Base-by-base conservation (phyloP, 2,797 vertebrate species). In the Tauraco hartlaubi region DNA sequence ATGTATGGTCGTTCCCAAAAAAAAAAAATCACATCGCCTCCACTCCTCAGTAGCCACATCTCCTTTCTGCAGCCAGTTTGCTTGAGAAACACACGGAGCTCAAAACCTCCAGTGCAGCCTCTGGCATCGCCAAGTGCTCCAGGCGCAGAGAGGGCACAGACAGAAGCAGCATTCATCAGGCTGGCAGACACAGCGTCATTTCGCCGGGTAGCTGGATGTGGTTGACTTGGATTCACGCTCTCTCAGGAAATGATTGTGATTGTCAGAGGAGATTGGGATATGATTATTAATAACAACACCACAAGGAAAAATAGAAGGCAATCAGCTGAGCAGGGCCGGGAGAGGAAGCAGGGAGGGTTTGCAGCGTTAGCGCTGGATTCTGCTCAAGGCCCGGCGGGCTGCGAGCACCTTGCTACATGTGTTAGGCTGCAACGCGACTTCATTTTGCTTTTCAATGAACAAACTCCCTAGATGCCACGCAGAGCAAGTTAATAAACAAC, bases 211-310 rank as follows among this genome's bases (percentile, higher is more conserved):
- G 94, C 93, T 95, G 92, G 92, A 92, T 76, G 92, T 52, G 94
- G 94, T 76, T 92, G 88, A 90, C 86, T 91, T 88, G 93, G 94
- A 94, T 90, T 93, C 8, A 17, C 89, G 84, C 90, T 94, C 93
- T 96, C 95, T 86, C 92, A 96, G 94, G 93, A 96, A 96, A 96
- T 90, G 91, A 94, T 94, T 91, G 90, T 89, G 94, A 96, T 97
- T 97, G 94, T 94, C 93, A 95, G 92, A 97, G 94, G 94, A 96
- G 94, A 97, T 95, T 92, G 95, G 83, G 86, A 85, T 95, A 94
- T 95, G 95, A 96, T 97, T 96, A 97, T 96, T 97, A 97, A 96
- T 94, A 97, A 95, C 84, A 86, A 35, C 93, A 96, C 88, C 92
- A 94, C 88, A 92, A 94, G 94, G 92, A 93, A 96, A 96, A 94